Evolutionary conservation across 1,140 invertebrate genomes (phyloP).

Genomic region (Pollicipes pollicipes): DNA sequence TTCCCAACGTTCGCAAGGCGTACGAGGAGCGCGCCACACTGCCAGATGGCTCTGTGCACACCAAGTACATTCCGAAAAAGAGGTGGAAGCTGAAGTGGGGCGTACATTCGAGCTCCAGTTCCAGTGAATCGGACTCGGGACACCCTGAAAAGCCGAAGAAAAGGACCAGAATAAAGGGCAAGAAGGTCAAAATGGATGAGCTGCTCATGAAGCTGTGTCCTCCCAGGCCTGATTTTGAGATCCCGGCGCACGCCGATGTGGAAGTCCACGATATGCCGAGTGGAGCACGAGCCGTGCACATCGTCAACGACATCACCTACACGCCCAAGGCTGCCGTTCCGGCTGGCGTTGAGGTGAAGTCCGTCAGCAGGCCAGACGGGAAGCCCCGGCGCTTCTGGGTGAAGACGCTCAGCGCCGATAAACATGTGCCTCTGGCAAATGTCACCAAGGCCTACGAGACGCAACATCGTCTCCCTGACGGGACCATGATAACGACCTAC

Average conservation of each 20-base stretch:
- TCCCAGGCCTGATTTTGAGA: background rate
- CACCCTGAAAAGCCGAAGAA: background rate
- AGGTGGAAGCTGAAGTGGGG: background rate
- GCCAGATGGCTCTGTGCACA: background rate
- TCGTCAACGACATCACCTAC: background rate
- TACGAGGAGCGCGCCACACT: background rate
- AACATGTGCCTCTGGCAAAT: background rate
- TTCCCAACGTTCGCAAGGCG: background rate
- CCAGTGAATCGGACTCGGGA: background rate
- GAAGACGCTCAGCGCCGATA: background rate
- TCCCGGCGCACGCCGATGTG: background rate
- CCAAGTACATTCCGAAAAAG: background rate
- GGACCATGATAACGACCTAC: background rate
- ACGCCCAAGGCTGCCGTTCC: background rate
- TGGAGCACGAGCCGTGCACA: background rate
- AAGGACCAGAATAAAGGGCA: background rate
- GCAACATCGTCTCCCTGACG: background rate
- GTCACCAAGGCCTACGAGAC: background rate
- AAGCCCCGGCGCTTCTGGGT: background rate
- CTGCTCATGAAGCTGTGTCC: background rate
- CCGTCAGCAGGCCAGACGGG: background rate
- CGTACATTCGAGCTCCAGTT: background rate
- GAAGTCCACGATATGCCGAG: background rate
- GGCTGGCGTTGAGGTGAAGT: background rate
- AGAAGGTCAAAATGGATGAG: background rate